Evolutionary conservation across 1,140 invertebrate genomes (phyloP).

Genomic region (Drosophila baimaii): DNA sequence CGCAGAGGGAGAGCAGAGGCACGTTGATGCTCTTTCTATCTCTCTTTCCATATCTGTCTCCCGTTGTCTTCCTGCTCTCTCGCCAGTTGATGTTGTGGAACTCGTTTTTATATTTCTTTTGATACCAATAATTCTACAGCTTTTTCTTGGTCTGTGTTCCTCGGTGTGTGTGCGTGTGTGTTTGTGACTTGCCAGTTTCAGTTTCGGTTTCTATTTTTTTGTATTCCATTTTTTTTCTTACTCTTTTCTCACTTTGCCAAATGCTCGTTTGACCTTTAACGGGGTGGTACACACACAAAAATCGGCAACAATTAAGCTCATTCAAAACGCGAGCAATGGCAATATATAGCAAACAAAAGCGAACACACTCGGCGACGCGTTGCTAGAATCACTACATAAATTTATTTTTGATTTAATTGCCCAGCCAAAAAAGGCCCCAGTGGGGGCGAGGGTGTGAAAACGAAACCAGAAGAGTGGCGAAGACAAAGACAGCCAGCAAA

Average conservation of each 20-base stretch:
- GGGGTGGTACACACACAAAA: slow-evolving; percentile 56
- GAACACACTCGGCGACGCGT: slow-evolving; percentile 51
- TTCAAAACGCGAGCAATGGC: slow-evolving; percentile 76
- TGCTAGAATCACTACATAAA: slow-evolving; percentile 73
- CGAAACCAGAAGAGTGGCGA: slow-evolving; percentile 12
- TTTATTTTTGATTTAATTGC: slow-evolving; percentile 72
- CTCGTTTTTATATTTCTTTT: slow-evolving; percentile 67
- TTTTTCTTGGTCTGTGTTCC: slow-evolving; percentile 31
- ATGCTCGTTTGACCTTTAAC: slow-evolving; percentile 80
- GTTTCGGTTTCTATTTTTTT: slow-evolving; percentile 30
- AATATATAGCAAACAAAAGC: slow-evolving; percentile 19
- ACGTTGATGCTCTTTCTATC: not conserved
- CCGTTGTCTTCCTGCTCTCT: slow-evolving; percentile 36
- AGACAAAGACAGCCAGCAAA: slow-evolving; percentile 39
- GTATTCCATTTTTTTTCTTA: slow-evolving; percentile 9
- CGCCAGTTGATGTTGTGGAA: slow-evolving; percentile 53
- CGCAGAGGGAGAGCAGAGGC: slow-evolving; percentile 20
- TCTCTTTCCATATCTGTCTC: slow-evolving; percentile 9
- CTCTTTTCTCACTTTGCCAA: slow-evolving; percentile 50
- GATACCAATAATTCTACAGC: slow-evolving; percentile 69
- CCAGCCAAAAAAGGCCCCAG: not conserved
- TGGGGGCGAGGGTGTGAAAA: slow-evolving; percentile 39
- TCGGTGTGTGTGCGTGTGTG: slow-evolving; percentile 1
- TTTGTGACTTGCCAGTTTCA: slow-evolving; percentile 39
- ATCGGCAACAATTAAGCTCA: slow-evolving; percentile 78